These are phyloP conservation scores for Graptemys geographica DNA, from an alignment of 2,797 vertebrate genomes.

Conservation along the genomic window DNA sequence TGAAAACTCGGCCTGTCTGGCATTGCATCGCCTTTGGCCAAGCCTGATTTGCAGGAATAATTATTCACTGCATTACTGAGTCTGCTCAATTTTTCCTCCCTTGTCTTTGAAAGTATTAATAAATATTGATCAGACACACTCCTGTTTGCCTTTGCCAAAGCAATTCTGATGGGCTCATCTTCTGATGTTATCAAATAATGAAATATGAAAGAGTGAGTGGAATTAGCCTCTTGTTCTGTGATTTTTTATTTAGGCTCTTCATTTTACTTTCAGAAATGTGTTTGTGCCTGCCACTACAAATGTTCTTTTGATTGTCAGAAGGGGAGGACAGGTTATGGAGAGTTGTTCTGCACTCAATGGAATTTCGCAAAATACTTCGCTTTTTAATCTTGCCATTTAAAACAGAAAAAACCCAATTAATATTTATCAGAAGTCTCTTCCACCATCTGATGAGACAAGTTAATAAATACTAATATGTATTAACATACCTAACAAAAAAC, in stretches of 20 bases:
- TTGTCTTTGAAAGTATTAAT: slow-evolving; percentile 83
- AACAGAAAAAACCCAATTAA: neutral
- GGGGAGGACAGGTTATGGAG: slow-evolving; percentile 56
- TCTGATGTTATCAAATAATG: slow-evolving; percentile 86
- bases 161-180: slow-evolving; percentile 75
- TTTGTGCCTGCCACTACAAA: slow-evolving; percentile 74
- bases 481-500: neutral
- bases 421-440: neutral
- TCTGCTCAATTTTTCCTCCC: slow-evolving; percentile 78
- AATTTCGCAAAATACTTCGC: slow-evolving; percentile 13
- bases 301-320: slow-evolving; percentile 66
- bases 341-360: slow-evolving; percentile 14
- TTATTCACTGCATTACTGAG: slow-evolving; percentile 79
- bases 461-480: slow-evolving; percentile 34
- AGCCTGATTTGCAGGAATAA: slow-evolving; percentile 71
- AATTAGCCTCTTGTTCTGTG: slow-evolving; percentile 75
- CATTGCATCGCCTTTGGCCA: slow-evolving; percentile 77
- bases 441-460: neutral
- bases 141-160: slow-evolving; percentile 82
- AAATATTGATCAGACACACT: slow-evolving; percentile 86
- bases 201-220: slow-evolving; percentile 81
- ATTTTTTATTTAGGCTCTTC: slow-evolving; percentile 80
- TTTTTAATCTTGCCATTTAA: neutral
- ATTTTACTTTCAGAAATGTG: slow-evolving; percentile 74
- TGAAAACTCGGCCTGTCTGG: slow-evolving; percentile 72